Conservation (phyloP, 2,888 invertebrate genomes). For the Idaea dimidiata region DNA sequence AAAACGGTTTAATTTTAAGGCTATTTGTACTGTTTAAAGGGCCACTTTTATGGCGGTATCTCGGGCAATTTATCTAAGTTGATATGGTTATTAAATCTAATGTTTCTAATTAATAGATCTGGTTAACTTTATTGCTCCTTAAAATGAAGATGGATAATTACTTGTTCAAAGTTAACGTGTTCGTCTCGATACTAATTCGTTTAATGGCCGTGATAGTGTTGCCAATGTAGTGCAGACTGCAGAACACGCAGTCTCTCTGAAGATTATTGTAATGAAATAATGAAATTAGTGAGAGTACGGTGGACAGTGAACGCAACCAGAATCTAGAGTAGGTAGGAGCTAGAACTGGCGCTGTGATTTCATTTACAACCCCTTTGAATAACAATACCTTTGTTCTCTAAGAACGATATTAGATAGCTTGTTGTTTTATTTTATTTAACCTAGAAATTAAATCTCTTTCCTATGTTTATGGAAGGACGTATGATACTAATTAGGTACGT, state of each 20-base stretch:
- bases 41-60: conserved; percentile 49
- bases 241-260: conserved; percentile 51
- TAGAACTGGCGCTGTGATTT: conserved; percentile 48
- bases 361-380: conserved; percentile 44
- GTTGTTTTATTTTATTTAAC: too few species aligned
- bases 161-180: conserved; percentile 33
- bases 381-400: conserved; percentile 29
- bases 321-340: conserved; percentile 56
- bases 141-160: conserved; percentile 20
- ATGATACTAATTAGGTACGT: conserved; percentile 29
- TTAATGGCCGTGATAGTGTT: conserved; percentile 47
- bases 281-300: conserved; percentile 61
- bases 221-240: conserved; percentile 49
- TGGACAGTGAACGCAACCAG: conserved; percentile 57
- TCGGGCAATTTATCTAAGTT: conserved; percentile 41
- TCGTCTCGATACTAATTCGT: conserved; percentile 32
- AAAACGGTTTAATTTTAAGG: conserved; percentile 77
- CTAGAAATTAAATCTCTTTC: too few species aligned
- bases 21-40: conserved; percentile 71
- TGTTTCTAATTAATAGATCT: conserved; percentile 26
- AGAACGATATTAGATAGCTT: conserved; percentile 6
- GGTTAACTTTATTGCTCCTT: conserved; percentile 13
- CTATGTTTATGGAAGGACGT: neutral
- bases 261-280: conserved; percentile 73
- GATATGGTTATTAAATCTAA: conserved; percentile 35